These are phyloP conservation scores for Melanophora roralis DNA, from an alignment of 2,888 invertebrate species.

Conservation along the genomic window DNA sequence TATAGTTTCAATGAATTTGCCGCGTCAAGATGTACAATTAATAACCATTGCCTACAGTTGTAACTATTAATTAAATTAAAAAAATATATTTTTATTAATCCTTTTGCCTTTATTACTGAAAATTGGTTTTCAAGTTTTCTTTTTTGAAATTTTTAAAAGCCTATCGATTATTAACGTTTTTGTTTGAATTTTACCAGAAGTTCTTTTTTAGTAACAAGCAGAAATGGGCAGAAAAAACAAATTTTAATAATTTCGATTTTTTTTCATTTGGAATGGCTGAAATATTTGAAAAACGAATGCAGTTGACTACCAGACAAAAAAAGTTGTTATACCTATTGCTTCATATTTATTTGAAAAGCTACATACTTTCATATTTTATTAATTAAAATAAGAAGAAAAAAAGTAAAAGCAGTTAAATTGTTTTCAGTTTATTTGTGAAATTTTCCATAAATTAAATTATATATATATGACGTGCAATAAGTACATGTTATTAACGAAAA, in stretches of 20 bases:
- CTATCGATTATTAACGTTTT: slow-evolving; percentile 15
- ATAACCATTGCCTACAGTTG: slow-evolving; percentile 21
- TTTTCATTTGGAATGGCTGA: slow-evolving; percentile 59
- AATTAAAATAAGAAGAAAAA: neutral
- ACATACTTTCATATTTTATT: no score
- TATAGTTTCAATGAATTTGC: neutral
- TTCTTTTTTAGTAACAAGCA: slow-evolving; percentile 15
- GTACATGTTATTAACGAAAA: neutral
- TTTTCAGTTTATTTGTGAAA: slow-evolving; percentile 48
- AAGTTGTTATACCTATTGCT: slow-evolving; percentile 41
- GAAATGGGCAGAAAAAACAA: slow-evolving; percentile 16
- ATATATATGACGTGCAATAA: no score
- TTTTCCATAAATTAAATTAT: no score
- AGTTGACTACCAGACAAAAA: slow-evolving; percentile 34
- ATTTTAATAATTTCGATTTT: slow-evolving; percentile 26
- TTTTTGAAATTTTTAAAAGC: slow-evolving; percentile 36
- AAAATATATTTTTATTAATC: slow-evolving; percentile 37
- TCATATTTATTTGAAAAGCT: no score
- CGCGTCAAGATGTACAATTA: no score
- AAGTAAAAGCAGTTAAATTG: slow-evolving; percentile 45
- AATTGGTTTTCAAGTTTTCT: slow-evolving; percentile 46
- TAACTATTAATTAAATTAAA: slow-evolving; percentile 59
- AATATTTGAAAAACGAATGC: slow-evolving; percentile 34
- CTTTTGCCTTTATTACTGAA: slow-evolving; percentile 43
- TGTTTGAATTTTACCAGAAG: slow-evolving; percentile 1